Evolutionary conservation across 1,140 invertebrate genomes (phyloP), one percentile per base, ranked within the genome.

Genomic region (Ruditapes philippinarum): DNA sequence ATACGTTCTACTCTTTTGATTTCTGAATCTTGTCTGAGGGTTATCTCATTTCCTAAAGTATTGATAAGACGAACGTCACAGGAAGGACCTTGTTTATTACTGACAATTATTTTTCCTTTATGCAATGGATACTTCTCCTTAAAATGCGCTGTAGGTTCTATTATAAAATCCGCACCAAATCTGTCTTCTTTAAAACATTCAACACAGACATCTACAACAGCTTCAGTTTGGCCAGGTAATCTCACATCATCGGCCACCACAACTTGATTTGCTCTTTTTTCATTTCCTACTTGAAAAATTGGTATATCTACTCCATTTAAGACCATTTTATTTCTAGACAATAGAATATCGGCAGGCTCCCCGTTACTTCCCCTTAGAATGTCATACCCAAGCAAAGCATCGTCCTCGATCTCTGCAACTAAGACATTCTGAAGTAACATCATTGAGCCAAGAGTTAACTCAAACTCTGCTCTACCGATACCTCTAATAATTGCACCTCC

Each of bases 371-470:
- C 65, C 22, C 25, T 70, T 7, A 70, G 25, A 4, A 40, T 25
- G 25, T 36, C 65, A 31, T 36, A 36, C 12, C 65, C 65, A 3
- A 70, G 25, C 65, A 19, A 31, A 70, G 54, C 65, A 36, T 70
- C 65, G 33, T 70, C 65, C 36, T 33, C 65, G 25, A 70, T 70
- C 65, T 40, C 65, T 36, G 65, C 65, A 70, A 70, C 65, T 22
- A 70, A 22, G 9, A 36, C 36, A 22, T 31, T 25, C 25, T 70
- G 31, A 9, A 4, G 31, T 40, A 70, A 19, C 31, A 31, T 22
- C 3, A 70, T 4, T 22, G 25, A 12, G 7, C 36, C 33, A 3
- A 70, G 36, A 19, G 31, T 22, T 9, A 70, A 22, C 9, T 33
- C 36, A 25, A 70, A 33, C 22, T 33, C 36, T 31, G 17, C 31